Base-by-base conservation (phyloP, 92 coral and sea anemone species). In the Metridium senile region DNA sequence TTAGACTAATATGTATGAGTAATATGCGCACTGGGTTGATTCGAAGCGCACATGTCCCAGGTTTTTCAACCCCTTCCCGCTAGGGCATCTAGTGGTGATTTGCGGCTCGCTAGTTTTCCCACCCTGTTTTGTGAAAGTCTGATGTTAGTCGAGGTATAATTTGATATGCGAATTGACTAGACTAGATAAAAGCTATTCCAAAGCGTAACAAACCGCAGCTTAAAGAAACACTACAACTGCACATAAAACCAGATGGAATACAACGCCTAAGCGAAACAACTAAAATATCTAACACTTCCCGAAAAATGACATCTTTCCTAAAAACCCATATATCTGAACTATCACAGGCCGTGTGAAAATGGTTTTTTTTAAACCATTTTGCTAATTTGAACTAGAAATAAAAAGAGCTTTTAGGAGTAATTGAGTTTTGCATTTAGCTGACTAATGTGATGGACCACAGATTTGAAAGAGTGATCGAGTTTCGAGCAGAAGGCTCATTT, bases 111-210 rank as follows among this genome's bases (percentile, higher is more conserved):
- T 39, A 39, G 49, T 39, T 39, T 39, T 6, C 49, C 49, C 49
- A 39, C 49, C 49, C 49, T 39, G 49, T 39, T 39, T 39, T 39
- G 6, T 39, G 13, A 39, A 21, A 19, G 59, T 54, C n/a, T 21
- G 59, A 54, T 30, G 39, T 20, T 54, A 10, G 25, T 2, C 22
- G n/a, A 2, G 22, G n/a, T n/a, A 63, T 63, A 1, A 28, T 20
- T 63, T n/a, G 69, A 63, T 31, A 63, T 63, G n/a, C 32, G n/a
- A 35, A 63, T 63, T 63, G 28, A 31, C 69, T 29, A 63, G 45
- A 63, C n/a, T 21, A 63, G 69, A 63, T 63, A 63, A 63, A 63
- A 63, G 27, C 33, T n/a, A 63, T 30, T 63, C 21, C 69, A 28
- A 23, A 29, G 13, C 69, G 2, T 28, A 19, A 26, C 28, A 29